phyloP scores from a whole-genome alignment of 2,797 vertebrate species.

The Manis javanica region DNA sequence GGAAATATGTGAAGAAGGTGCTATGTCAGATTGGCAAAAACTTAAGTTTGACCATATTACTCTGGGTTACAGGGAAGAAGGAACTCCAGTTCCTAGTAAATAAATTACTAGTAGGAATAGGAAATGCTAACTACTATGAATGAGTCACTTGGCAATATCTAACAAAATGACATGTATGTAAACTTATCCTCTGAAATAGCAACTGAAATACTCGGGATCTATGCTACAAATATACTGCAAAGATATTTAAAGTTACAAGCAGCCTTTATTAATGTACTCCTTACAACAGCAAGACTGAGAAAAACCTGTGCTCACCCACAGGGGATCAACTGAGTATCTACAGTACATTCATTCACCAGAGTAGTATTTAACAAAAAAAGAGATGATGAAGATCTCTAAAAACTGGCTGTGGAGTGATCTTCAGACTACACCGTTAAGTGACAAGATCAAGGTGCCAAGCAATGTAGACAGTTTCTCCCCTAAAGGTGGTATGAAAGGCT shows the following conservation, averaged over 20 bases:
- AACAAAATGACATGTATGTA: not conserved
- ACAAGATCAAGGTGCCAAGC: not conserved
- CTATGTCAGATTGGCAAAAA: not conserved
- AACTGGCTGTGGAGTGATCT: not conserved
- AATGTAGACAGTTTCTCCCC: not conserved
- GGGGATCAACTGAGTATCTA: not conserved
- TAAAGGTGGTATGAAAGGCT: not conserved
- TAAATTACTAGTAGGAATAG: not conserved
- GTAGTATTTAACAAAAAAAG: not conserved
- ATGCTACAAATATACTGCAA: not conserved
- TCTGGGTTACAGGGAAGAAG: not conserved
- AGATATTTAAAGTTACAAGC: not conserved
- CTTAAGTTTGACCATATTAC: not conserved
- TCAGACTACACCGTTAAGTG: not conserved
- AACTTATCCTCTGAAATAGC: not conserved
- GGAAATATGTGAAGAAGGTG: not conserved
- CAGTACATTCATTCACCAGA: not conserved
- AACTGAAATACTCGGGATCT: slow-evolving; percentile 7
- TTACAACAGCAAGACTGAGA: not conserved
- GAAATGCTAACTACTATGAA: not conserved
- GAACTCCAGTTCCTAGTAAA: not conserved
- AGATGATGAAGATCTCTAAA: not conserved
- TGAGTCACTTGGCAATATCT: not conserved
- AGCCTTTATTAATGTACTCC: not conserved
- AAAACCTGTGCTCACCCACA: not conserved